Evolutionary conservation across 2,113 vertebrate genomes (phyloP).

Genomic region (Thalassoma bifasciatum): DNA sequence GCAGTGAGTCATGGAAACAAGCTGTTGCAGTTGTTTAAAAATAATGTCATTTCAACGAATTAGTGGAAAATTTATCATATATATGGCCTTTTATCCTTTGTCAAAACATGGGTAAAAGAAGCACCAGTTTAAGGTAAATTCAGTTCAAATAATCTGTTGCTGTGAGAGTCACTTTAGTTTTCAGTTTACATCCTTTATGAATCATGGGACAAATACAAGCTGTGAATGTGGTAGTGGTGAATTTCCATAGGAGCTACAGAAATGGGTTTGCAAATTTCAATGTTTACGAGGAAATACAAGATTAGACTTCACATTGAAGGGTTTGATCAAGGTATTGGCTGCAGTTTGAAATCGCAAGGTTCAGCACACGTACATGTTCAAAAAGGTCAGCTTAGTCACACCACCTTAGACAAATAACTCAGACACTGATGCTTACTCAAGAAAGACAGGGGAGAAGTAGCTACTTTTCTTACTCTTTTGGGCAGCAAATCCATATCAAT

Average conservation of each 20-base stretch:
- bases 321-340: not conserved
- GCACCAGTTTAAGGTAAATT: conserved; percentile 7
- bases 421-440: not conserved
- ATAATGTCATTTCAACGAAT: conserved; percentile 30
- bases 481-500: too few species aligned
- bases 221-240: not conserved
- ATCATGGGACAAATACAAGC: not conserved
- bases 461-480: too few species aligned
- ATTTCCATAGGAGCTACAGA: not conserved
- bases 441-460: not conserved
- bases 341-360: not conserved
- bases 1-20: conserved; percentile 40
- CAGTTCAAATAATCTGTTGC: not conserved
- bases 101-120: not conserved
- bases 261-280: not conserved
- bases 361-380: not conserved
- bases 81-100: not conserved
- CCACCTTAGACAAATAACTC: too few species aligned
- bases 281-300: not conserved
- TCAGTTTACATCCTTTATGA: not conserved
- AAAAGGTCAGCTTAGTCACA: not conserved
- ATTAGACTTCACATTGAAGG: not conserved
- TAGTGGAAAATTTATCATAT: not conserved
- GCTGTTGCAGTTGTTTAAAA: not conserved
- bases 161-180: not conserved